Percentiles rank a stretch among this genome's conserved stretches.
Evolutionary conservation across 2,888 invertebrate species (phyloP).

Genomic region (Omphaloscelis lunosa): DNA sequence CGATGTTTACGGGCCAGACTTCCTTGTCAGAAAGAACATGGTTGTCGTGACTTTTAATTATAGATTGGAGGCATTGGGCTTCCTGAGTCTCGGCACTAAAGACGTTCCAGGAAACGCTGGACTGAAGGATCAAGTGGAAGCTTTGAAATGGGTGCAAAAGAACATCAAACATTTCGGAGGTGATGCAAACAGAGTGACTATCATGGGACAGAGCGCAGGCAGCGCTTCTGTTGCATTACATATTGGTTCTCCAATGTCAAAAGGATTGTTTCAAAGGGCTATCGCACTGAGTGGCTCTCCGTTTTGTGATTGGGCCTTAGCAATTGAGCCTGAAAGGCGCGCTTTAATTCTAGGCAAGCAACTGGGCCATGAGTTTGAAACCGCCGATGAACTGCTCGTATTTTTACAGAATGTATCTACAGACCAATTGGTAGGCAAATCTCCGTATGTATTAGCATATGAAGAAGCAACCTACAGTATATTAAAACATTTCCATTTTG

Average conservation of each 20-base stretch:
- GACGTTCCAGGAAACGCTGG: conserved; percentile 48
- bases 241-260: conserved; percentile 38
- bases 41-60: conserved; percentile 41
- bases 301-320: conserved; percentile 33
- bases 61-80: conserved; percentile 45
- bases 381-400: conserved; percentile 29
- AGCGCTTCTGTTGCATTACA: conserved; percentile 32
- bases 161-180: conserved; percentile 43
- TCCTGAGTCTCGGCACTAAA: conserved; percentile 30
- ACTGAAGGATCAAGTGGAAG: conserved; percentile 45
- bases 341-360: conserved; percentile 33
- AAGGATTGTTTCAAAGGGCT: conserved; percentile 39
- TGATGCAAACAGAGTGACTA: conserved; percentile 36
- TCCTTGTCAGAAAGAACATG: conserved; percentile 28
- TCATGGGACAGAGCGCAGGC: conserved; percentile 47
- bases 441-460: conserved; percentile 22
- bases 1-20: conserved; percentile 36
- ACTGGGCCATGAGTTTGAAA: conserved; percentile 25
- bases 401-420: conserved; percentile 28
- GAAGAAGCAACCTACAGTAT: conserved; percentile 28
- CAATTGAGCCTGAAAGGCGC: conserved; percentile 30
- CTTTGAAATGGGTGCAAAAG: conserved; percentile 44
- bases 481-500: conserved; percentile 30
- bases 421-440: conserved; percentile 16
- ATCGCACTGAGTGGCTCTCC: conserved; percentile 36